Evolutionary conservation across 2,797 vertebrate genomes (phyloP).

Genomic region (Labroides dimidiatus): DNA sequence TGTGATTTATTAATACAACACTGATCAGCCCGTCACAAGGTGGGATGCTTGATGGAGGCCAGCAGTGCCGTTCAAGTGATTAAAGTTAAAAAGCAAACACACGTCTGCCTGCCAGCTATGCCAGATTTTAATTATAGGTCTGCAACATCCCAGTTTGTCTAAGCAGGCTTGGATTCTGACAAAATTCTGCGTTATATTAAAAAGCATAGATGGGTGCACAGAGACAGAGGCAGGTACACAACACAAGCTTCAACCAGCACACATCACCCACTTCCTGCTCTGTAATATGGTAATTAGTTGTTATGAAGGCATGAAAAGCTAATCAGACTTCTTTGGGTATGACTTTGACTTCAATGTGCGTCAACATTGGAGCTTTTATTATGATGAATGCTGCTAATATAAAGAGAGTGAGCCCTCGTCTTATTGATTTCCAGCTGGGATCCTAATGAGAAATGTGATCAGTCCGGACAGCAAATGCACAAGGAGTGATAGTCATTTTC

Average conservation of each 20-base stretch:
- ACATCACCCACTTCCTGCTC: conserved; percentile 51
- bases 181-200: conserved; percentile 60
- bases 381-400: conserved; percentile 77
- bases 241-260: background rate
- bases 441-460: conserved; percentile 57
- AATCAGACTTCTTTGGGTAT: conserved; percentile 56
- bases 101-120: conserved; percentile 40
- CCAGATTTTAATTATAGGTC: conserved; percentile 64
- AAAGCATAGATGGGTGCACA: conserved; percentile 48
- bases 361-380: conserved; percentile 68
- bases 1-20: conserved; percentile 53
- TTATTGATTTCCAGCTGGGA: conserved; percentile 65
- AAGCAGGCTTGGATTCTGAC: conserved; percentile 46
- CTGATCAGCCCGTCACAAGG: conserved; percentile 26
- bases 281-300: conserved; percentile 65
- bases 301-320: conserved; percentile 55
- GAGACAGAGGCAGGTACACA: background rate
- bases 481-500: conserved; percentile 28
- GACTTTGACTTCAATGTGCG: conserved; percentile 61
- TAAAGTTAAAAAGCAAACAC: conserved; percentile 45
- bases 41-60: conserved; percentile 2
- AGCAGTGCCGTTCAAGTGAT: conserved; percentile 44
- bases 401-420: conserved; percentile 33
- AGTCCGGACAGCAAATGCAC: conserved; percentile 26
- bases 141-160: conserved; percentile 42